Conservation (phyloP, 2,888 invertebrate genomes). For the Aphrophora alni region DNA sequence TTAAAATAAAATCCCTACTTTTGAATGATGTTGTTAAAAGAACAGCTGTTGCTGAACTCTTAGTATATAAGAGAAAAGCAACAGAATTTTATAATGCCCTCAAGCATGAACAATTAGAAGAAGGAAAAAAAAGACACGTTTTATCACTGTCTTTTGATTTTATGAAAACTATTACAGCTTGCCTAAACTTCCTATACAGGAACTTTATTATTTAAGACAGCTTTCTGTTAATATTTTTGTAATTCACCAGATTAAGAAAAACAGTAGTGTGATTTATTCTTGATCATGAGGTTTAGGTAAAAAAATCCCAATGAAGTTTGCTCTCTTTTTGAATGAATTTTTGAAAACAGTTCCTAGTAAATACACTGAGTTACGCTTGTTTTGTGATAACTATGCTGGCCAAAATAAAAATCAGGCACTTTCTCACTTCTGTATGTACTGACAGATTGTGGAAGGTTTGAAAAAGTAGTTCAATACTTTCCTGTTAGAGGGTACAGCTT, state of each 20-base stretch:
- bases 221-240: constrained; percentile 26
- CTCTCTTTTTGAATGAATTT: constrained; percentile 23
- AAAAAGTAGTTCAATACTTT: neutral
- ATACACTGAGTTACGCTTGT: constrained; percentile 22
- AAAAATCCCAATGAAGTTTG: constrained; percentile 28
- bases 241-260: constrained; percentile 32
- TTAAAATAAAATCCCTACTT: constrained; percentile 41
- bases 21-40: constrained; percentile 38
- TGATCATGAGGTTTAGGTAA: constrained; percentile 20
- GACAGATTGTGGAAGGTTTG: constrained; percentile 21
- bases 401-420: constrained; percentile 33
- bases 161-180: constrained; percentile 31
- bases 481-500: constrained; percentile 25
- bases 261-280: constrained; percentile 25
- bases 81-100: constrained; percentile 30
- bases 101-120: constrained; percentile 25
- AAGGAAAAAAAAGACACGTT: constrained; percentile 17
- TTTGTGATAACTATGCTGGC: constrained; percentile 25
- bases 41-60: constrained; percentile 33
- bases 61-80: constrained; percentile 29
- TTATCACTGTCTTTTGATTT: constrained; percentile 29
- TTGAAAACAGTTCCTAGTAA: constrained; percentile 10
- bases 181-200: constrained; percentile 35
- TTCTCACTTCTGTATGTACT: constrained; percentile 20
- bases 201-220: constrained; percentile 36